These are phyloP conservation scores for Dendrophyllia cribrosa DNA, from an alignment of 64 coral and sea anemone species.

Conservation along the genomic window DNA sequence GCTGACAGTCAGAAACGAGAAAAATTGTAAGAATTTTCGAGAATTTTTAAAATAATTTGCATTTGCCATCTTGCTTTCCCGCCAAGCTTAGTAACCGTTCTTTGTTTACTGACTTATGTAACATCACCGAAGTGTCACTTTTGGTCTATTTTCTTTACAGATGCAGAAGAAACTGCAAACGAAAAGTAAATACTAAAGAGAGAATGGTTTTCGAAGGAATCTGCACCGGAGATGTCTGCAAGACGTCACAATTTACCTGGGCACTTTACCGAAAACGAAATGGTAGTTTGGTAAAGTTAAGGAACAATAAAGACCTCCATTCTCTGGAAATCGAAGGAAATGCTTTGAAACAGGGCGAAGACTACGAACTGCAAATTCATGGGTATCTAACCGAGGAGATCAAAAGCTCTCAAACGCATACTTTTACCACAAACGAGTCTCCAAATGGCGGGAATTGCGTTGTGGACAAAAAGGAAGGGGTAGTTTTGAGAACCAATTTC, in stretches of 20 bases:
- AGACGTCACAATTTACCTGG: background rate
- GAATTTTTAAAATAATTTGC: too few relatives aligned
- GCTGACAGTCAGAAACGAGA: too few relatives aligned
- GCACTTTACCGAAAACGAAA: constrained; percentile 1
- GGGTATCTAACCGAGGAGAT: background rate
- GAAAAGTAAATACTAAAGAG: background rate
- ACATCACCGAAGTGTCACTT: background rate
- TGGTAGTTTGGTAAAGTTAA: background rate
- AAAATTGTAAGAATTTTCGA: too few relatives aligned
- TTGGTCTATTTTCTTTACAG: background rate
- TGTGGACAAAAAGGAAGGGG: constrained; percentile 29
- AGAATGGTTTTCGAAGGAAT: constrained; percentile 1
- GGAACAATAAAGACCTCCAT: background rate
- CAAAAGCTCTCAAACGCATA: background rate
- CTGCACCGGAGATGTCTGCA: background rate
- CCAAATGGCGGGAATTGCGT: constrained; percentile 45
- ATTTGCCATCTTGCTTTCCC: background rate
- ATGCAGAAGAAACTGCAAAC: constrained; percentile 43
- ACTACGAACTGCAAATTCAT: background rate
- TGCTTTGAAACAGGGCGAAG: background rate
- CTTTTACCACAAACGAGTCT: constrained; percentile 58
- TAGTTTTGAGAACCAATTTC: constrained; percentile 58
- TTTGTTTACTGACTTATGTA: background rate
- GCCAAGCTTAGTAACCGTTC: background rate
- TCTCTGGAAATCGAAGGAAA: background rate